Conservation (phyloP, 92 coral and sea anemone species). For the Micromussa lordhowensis region DNA sequence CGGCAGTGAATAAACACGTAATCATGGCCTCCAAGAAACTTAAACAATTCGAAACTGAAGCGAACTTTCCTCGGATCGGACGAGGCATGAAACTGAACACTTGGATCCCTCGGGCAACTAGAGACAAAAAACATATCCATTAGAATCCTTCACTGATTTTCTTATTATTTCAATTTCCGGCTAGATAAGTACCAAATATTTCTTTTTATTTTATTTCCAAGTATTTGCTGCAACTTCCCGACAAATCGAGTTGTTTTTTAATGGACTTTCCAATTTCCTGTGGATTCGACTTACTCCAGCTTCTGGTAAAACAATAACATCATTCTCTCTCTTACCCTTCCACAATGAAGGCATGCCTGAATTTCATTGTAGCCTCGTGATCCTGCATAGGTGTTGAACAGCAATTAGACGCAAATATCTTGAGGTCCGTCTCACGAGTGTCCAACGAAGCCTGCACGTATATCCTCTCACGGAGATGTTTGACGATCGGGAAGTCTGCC, state of each 20-base stretch:
- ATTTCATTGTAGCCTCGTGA: slow-evolving; percentile 78
- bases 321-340: slow-evolving; percentile 63
- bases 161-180: not conserved
- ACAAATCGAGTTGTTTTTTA: too few species aligned
- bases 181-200: not conserved
- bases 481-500: slow-evolving; percentile 81
- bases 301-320: not conserved
- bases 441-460: slow-evolving; percentile 82
- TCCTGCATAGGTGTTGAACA: slow-evolving; percentile 91
- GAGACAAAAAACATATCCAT: not conserved
- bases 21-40: slow-evolving; percentile 83
- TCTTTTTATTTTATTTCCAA: not conserved
- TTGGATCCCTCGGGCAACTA: slow-evolving; percentile 83
- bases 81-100: slow-evolving; percentile 75
- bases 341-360: slow-evolving; percentile 79
- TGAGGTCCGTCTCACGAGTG: slow-evolving; percentile 82
- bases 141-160: not conserved
- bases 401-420: slow-evolving; percentile 80
- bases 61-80: slow-evolving; percentile 71
- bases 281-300: too few species aligned
- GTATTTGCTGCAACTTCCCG: not conserved
- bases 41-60: slow-evolving; percentile 81
- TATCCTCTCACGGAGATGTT: slow-evolving; percentile 76
- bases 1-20: slow-evolving; percentile 89
- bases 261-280: not conserved